phyloP scores from a whole-genome alignment of 2,888 invertebrate species.

The Drosophila rellima region DNA sequence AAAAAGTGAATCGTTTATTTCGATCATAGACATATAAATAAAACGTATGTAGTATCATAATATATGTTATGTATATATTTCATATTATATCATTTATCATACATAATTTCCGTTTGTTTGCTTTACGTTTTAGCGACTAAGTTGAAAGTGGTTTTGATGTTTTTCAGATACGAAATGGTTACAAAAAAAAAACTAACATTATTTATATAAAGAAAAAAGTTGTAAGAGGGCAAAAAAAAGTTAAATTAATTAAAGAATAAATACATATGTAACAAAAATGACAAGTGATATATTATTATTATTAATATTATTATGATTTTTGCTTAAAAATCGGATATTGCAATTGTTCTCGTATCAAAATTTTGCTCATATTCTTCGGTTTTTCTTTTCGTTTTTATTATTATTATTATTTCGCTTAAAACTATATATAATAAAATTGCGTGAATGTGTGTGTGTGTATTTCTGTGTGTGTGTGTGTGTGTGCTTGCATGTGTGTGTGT shows the following conservation, averaged over 20 bases:
- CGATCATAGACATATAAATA: background rate
- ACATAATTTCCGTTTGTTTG: slow-evolving; percentile 68
- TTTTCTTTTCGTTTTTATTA: slow-evolving; percentile 30
- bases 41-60: slow-evolving; percentile 16
- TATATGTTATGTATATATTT: slow-evolving; percentile 76
- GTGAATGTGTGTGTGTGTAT: slow-evolving; percentile 46
- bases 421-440: slow-evolving; percentile 74
- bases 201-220: slow-evolving; percentile 38
- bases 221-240: slow-evolving; percentile 31
- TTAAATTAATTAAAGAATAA: slow-evolving; percentile 43
- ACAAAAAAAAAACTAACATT: slow-evolving; percentile 22
- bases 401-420: slow-evolving; percentile 52
- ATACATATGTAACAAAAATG: slow-evolving; percentile 64
- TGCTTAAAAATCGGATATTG: slow-evolving; percentile 56
- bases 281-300: slow-evolving; percentile 37
- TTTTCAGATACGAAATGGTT: slow-evolving; percentile 29
- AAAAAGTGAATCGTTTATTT: background rate
- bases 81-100: slow-evolving; percentile 72
- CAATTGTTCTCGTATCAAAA: slow-evolving; percentile 49
- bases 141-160: slow-evolving; percentile 45
- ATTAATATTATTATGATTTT: slow-evolving; percentile 36
- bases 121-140: slow-evolving; percentile 70
- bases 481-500: slow-evolving; percentile 24
- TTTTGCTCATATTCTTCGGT: slow-evolving; percentile 34
- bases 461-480: slow-evolving; percentile 31